Evolutionary conservation across 2,888 invertebrate genomes (phyloP), one percentile per base, ranked within the genome.

Genomic region (Tachina fera): DNA sequence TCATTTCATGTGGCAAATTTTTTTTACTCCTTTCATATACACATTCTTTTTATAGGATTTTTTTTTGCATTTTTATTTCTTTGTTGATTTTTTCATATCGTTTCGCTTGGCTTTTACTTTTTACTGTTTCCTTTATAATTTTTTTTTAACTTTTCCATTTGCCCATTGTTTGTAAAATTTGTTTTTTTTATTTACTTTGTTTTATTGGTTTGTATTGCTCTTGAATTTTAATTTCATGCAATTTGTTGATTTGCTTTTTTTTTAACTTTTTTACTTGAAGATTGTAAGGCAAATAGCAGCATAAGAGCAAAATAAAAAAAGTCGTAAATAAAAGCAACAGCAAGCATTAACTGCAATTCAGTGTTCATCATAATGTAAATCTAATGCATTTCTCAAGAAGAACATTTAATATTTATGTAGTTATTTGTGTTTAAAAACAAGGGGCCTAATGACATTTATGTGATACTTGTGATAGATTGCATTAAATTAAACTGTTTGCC

Each of bases 201-300:
- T 75, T 75, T 53, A 76, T 74, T 78, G 85, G 82, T 85, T 85
- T 79, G 71, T 76, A 80, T 76, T 83, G 86, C 86, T 75, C 76
- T 86, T 83, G 79, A 86, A 79, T 86, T 86, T 83, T 76, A 83
- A 86, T 83, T 83, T 83, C 61, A 86, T 86, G 22, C 82, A 78
- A 82, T 86, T 86, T 86, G 86, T 76, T 83, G 83, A 86, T 86
- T 83, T 86, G 79, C n/a, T n/a, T n/a, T 83, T 76, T 61, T 80
- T 76, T 41, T 41, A 68, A 77, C 75, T 60, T 75, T 61, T 70
- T 75, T 65, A 9, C 65, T 72, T 39, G 9, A 43, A 77, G 63
- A 16, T 49, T 19, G 65, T 60, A 53, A 63, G 39, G 19, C 19
- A 47, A 70, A 68, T 31, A 31, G 6, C 31, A 31, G 6, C 31